Evolutionary conservation across 1,140 invertebrate species (phyloP).

Genomic region (Mactra quadrangularis): DNA sequence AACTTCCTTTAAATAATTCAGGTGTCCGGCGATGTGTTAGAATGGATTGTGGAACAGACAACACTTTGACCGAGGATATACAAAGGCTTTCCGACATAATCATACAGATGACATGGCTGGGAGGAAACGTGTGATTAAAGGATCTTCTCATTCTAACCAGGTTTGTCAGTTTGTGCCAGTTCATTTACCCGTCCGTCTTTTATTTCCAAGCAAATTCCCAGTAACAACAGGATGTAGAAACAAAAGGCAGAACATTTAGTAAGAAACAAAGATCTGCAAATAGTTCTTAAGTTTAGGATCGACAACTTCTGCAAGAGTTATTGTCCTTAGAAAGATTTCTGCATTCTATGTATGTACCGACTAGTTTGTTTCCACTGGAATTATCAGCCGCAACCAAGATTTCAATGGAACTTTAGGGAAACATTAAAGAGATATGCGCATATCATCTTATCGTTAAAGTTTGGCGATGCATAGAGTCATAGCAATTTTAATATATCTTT

Average conservation of each 20-base stretch:
- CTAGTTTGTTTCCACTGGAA: too few species aligned
- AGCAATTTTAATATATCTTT: too few species aligned
- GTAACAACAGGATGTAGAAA: neutral
- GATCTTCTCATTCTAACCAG: constrained; percentile 49
- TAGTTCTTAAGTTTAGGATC: neutral
- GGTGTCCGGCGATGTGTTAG: neutral
- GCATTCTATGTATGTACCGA: too few species aligned
- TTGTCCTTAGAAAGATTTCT: too few species aligned
- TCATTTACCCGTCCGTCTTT: neutral
- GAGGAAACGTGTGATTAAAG: constrained; percentile 40
- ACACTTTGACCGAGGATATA: constrained; percentile 39
- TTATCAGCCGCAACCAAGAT: too few species aligned
- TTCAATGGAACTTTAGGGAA: too few species aligned
- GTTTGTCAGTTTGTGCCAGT: neutral
- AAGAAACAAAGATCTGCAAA: neutral
- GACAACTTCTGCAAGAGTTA: too few species aligned
- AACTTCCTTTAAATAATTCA: neutral
- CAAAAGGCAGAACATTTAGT: neutral
- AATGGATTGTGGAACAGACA: constrained; percentile 50
- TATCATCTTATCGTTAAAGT: too few species aligned
- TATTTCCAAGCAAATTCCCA: neutral
- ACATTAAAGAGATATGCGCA: too few species aligned
- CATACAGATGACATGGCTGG: constrained; percentile 55
- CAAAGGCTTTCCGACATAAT: constrained; percentile 48
- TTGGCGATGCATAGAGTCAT: too few species aligned